Evolutionary conservation across 2,113 vertebrate genomes (phyloP).

Genomic region (Athene cunicularia): DNA sequence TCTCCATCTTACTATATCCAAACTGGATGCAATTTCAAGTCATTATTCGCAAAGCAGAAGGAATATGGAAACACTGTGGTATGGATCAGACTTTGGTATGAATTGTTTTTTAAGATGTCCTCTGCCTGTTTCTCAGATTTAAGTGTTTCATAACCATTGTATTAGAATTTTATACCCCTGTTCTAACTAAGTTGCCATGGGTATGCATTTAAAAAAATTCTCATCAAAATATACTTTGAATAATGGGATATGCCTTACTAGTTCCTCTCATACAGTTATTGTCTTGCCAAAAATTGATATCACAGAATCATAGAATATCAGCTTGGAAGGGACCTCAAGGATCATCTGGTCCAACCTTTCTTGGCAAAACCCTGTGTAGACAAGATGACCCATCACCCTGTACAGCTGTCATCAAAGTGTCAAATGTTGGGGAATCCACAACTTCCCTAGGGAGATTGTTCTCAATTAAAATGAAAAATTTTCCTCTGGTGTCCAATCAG

Average conservation of each 20-base stretch:
- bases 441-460: no score
- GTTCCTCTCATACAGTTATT: background rate
- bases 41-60: constrained; percentile 46
- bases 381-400: no score
- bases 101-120: constrained; percentile 9
- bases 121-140: background rate
- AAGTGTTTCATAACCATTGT: constrained; percentile 3
- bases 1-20: constrained; percentile 59
- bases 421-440: no score
- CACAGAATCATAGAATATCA: background rate
- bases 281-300: constrained; percentile 28
- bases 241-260: background rate
- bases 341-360: no score
- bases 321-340: no score
- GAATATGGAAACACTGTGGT: constrained; percentile 26
- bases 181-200: background rate
- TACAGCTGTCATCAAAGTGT: no score
- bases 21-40: constrained; percentile 65
- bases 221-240: background rate
- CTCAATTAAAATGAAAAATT: no score
- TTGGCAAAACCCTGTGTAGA: no score
- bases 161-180: constrained; percentile 22
- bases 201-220: constrained; percentile 9
- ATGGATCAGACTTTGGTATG: constrained; percentile 14
- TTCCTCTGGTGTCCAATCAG: no score